Evolutionary conservation across 2,113 vertebrate genomes (phyloP).

Genomic region (Micronycteris hirsuta): DNA sequence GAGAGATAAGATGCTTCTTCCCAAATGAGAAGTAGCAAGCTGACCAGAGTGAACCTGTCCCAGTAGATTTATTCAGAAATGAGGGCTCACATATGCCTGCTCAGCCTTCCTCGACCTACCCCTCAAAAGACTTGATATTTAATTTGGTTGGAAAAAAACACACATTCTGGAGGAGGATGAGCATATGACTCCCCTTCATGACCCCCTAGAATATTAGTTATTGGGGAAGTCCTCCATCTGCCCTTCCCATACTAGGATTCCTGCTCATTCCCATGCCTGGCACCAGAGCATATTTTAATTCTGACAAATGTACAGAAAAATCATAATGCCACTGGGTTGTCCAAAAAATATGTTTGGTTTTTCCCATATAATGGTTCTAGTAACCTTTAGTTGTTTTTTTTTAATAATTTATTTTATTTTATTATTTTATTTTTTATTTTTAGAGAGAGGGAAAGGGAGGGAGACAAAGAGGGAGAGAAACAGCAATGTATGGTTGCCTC

Average conservation of each 20-base stretch:
- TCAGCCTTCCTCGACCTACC: neutral
- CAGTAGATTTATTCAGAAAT: neutral
- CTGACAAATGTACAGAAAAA: neutral
- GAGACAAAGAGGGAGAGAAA: too few species aligned
- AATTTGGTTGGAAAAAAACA: neutral
- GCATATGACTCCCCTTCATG: neutral
- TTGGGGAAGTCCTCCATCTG: neutral
- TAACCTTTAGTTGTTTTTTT: too few species aligned
- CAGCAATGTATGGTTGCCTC: too few species aligned
- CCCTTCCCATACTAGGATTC: neutral
- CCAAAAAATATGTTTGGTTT: too few species aligned
- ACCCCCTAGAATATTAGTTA: neutral
- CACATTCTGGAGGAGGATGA: neutral
- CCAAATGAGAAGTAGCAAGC: neutral
- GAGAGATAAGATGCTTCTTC: neutral
- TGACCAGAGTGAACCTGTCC: neutral
- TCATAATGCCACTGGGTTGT: neutral
- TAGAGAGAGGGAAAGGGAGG: too few species aligned
- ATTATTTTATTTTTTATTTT: too few species aligned
- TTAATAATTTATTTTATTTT: too few species aligned
- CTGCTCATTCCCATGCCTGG: neutral
- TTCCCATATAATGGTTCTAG: too few species aligned
- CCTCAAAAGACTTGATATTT: neutral
- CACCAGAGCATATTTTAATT: neutral
- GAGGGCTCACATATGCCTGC: rapidly evolving